Evolutionary conservation across 2,113 vertebrate genomes (phyloP), one percentile per base, ranked within the genome.

Genomic region (Ictalurus furcatus): DNA sequence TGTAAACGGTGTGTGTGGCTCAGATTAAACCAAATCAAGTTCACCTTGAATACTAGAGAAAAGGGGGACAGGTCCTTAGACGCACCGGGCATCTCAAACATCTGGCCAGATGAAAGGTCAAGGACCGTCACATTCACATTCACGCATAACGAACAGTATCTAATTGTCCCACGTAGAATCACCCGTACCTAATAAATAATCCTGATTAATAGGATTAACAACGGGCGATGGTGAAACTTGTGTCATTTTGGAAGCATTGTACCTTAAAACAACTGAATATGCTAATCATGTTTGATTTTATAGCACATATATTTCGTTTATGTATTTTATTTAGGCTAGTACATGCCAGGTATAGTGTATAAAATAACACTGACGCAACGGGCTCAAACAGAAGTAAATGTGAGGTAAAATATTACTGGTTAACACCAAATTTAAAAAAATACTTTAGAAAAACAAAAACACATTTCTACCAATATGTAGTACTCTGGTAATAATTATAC

Each of bases 1-100:
- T 88, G 78, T 82, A 92, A 85, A 89, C 79, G 90, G 82, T 74
- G 89, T 52, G 84, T 90, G 90, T 85, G 90, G 88, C 74, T 86
- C n/a, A 30, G 34, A 30, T 81, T 56, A 81, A 81, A 80, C 44
- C 6, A 87, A 87, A 73, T 19, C 48, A 25, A 65, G 40, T 84
- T 84, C 88, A 88, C 86, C 78, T 89, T 88, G 59, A 84, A 48
- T 12, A 84, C 6, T 21, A 61, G 56, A 81, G 5, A n/a, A 82
- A 74, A 76, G 11, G 37, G 25, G 58, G 9, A 28, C 16, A 59
- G 13, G 63, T 83, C 78, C 58, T 65, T 12, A 13, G 37, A 65
- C 76, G 28, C 52, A 59, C 40, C 6, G 34, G 23, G 56, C 30
- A 17, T 44, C 81, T 65, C 56, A 25, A 84, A 88, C 81, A 88